These are phyloP conservation scores for Epinephelus malabaricus DNA, from an alignment of 2,797 vertebrate genomes.

Conservation along the genomic window DNA sequence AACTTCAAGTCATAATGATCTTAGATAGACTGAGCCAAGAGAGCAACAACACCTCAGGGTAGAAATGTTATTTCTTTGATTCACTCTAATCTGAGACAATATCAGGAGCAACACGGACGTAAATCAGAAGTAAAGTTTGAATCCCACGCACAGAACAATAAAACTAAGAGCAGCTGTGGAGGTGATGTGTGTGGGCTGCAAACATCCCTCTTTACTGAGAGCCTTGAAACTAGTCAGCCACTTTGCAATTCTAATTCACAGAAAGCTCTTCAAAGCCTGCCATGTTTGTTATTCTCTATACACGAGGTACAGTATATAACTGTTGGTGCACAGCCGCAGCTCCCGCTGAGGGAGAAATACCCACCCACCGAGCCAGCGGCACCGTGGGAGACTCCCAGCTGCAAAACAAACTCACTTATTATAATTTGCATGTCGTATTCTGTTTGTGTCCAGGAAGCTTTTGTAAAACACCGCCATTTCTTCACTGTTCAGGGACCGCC, in stretches of 20 bases:
- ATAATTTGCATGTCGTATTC: conserved; percentile 89
- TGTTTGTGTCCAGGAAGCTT: conserved; percentile 93
- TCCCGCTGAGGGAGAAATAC: conserved; percentile 3
- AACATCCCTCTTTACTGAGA: neutral
- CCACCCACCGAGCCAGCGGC: neutral
- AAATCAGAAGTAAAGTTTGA: neutral
- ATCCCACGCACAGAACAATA: neutral
- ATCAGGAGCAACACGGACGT: conserved; percentile 5
- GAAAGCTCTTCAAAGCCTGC: conserved; percentile 14
- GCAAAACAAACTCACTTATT: conserved; percentile 89
- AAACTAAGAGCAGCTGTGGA: neutral
- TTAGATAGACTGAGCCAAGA: neutral
- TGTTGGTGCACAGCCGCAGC: conserved; percentile 4
- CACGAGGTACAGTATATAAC: neutral
- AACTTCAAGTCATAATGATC: neutral
- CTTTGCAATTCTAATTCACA: conserved; percentile 38
- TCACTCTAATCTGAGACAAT: neutral
- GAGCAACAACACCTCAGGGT: neutral
- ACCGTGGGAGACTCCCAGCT: neutral
- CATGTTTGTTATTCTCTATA: conserved; percentile 12
- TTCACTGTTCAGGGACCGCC: conserved; percentile 87
- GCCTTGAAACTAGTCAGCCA: neutral
- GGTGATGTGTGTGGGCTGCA: conserved; percentile 22
- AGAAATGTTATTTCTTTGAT: neutral
- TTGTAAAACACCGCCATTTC: conserved; percentile 98